A percentile compares a stretch with the other conserved stretches of the same genome.
These are phyloP conservation scores for Leucania comma DNA, from an alignment of 2,888 invertebrate genomes.

Conservation along the genomic window DNA sequence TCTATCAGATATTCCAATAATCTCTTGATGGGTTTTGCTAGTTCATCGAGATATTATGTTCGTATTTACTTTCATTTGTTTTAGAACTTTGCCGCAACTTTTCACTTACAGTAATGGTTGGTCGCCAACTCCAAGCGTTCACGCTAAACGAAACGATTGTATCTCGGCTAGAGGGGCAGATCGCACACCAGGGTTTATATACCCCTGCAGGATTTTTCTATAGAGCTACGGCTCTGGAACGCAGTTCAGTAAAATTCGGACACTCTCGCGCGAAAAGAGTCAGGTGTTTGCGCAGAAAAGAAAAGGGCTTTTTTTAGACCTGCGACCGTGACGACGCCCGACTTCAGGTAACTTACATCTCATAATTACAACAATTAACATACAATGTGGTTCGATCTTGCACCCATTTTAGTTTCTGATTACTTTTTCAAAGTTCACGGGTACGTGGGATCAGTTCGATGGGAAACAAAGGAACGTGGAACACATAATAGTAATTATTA, in stretches of 20 bases:
- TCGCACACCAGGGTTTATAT: no score
- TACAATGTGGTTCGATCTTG: constrained; percentile 57
- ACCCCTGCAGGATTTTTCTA: no score
- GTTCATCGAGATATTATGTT: constrained; percentile 1
- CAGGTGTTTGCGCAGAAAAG: no score
- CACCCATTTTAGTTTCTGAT: constrained; percentile 47
- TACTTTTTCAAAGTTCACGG: constrained; percentile 57
- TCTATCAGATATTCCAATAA: not conserved
- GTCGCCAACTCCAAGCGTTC: no score
- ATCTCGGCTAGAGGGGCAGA: no score
- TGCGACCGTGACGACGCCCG: not conserved
- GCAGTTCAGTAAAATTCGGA: no score
- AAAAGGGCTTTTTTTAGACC: not conserved
- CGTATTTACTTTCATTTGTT: constrained; percentile 3
- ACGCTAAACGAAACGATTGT: no score
- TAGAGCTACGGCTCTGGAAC: no score
- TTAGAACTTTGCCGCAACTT: constrained; percentile 5
- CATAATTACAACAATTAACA: constrained; percentile 56
- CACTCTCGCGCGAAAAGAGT: no score
- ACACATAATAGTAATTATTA: constrained; percentile 32
- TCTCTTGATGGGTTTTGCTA: constrained; percentile 10
- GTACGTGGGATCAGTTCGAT: constrained; percentile 63
- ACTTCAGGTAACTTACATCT: constrained; percentile 26
- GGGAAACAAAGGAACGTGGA: constrained; percentile 53
- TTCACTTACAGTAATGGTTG: not conserved